phyloP scores from a whole-genome alignment of 2,888 invertebrate genomes.

The Pandemis corylana region DNA sequence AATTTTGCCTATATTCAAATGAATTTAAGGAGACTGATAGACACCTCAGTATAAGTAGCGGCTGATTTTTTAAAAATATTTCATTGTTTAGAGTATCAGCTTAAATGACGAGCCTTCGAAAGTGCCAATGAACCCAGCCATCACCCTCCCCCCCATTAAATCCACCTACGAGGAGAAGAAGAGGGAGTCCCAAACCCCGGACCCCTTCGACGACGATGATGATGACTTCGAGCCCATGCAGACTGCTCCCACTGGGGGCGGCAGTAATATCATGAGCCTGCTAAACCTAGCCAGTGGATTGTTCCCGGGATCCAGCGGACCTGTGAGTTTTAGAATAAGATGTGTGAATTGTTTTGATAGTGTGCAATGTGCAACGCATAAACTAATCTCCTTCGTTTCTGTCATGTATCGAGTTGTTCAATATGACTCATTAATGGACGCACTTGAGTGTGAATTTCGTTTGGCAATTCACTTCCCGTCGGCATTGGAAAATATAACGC shows the following conservation, averaged over 20 bases:
- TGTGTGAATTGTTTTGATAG: background rate
- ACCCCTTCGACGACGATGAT: constrained; percentile 56
- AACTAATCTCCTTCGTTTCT: too few species aligned
- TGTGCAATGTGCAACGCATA: background rate
- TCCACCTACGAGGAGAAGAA: constrained; percentile 28
- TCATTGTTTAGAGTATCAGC: background rate
- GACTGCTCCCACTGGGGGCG: constrained; percentile 53
- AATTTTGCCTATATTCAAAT: too few species aligned
- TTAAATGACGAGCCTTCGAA: constrained; percentile 12
- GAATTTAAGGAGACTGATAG: too few species aligned
- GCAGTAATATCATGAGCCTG: constrained; percentile 71
- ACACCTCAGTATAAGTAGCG: too few species aligned
- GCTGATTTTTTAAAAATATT: background rate
- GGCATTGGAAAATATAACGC: constrained; percentile 27
- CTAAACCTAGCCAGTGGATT: constrained; percentile 64
- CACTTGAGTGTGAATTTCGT: constrained; percentile 2
- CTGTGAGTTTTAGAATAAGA: constrained; percentile 56
- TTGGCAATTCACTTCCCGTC: constrained; percentile 28
- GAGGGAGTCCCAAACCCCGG: constrained; percentile 27
- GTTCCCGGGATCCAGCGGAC: constrained; percentile 63
- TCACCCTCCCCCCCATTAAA: constrained; percentile 25
- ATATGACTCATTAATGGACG: constrained; percentile 6
- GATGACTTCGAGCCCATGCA: constrained; percentile 55
- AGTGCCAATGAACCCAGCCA: constrained; percentile 21
- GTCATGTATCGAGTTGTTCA: background rate